Conservation (phyloP, 2,888 invertebrate genomes). For the Caenorhabditis uteleia region DNA sequence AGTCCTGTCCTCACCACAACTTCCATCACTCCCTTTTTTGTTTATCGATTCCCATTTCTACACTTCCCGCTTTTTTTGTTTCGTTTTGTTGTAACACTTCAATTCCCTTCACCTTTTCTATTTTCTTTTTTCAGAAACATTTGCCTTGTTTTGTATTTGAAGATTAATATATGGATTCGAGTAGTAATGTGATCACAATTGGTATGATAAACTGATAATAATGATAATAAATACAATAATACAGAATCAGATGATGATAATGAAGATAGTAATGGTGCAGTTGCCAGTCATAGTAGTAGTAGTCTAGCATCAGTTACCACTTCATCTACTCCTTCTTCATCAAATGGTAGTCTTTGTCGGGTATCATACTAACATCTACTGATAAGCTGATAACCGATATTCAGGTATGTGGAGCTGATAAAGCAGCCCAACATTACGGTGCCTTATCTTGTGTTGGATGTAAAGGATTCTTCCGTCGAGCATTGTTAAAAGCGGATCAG, state of each 20-base stretch:
- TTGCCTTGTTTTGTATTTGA: no score
- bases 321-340: slow-evolving; percentile 10
- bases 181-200: no score
- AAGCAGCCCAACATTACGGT: slow-evolving; percentile 63
- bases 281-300: slow-evolving; percentile 1
- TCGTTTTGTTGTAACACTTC: no score
- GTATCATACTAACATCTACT: not conserved
- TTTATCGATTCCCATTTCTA: no score
- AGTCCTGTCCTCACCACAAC: no score
- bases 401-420: slow-evolving; percentile 58
- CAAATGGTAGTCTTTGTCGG: not conserved
- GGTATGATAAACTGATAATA: no score
- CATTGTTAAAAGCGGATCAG: slow-evolving; percentile 64
- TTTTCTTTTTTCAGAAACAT: no score
- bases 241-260: slow-evolving; percentile 36
- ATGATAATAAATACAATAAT: no score
- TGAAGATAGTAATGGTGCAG: slow-evolving; percentile 12
- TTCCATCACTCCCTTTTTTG: no score
- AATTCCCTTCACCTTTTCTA: no score
- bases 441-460: slow-evolving; percentile 57
- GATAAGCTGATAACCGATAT: slow-evolving; percentile 6
- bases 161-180: no score
- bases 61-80: no score
- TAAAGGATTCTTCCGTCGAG: slow-evolving; percentile 65
- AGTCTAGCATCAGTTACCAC: slow-evolving; percentile 4